A percentile compares a stretch with the other conserved stretches of the same genome.
These are phyloP conservation scores for Scomber japonicus DNA, from an alignment of 2,113 vertebrate species.

Conservation along the genomic window DNA sequence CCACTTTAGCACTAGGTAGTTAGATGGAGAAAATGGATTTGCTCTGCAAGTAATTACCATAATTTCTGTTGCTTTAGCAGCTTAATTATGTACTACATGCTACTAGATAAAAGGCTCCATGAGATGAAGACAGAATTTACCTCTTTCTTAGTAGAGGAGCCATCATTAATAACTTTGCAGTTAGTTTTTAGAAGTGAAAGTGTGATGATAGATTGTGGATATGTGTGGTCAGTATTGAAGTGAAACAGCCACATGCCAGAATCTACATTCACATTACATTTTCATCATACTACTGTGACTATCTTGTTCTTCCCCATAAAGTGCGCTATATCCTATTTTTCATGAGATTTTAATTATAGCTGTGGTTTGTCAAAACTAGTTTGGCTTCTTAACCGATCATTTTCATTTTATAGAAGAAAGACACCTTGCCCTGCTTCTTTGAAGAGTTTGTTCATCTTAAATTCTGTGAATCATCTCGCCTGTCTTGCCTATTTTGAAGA, in stretches of 20 bases:
- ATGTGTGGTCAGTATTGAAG: background rate
- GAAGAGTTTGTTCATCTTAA: too few species aligned
- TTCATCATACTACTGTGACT: too few species aligned
- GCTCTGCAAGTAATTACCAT: slow-evolving; percentile 67
- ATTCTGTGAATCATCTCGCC: too few species aligned
- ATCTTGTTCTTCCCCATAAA: too few species aligned
- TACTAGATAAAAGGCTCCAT: slow-evolving; percentile 58
- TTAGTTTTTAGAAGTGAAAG: slow-evolving; percentile 9
- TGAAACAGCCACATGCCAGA: background rate
- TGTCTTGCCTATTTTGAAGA: background rate
- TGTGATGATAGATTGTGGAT: background rate
- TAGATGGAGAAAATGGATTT: slow-evolving; percentile 56
- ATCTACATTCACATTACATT: background rate
- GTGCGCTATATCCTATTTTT: background rate
- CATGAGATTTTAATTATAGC: too few species aligned
- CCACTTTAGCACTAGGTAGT: slow-evolving; percentile 25
- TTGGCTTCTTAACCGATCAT: background rate
- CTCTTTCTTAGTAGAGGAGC: slow-evolving; percentile 16
- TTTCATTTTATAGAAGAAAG: background rate
- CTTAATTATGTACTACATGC: slow-evolving; percentile 66
- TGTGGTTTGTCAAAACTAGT: too few species aligned
- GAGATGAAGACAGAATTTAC: slow-evolving; percentile 48
- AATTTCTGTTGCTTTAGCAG: slow-evolving; percentile 55
- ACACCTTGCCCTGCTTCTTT: too few species aligned
- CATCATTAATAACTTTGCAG: slow-evolving; percentile 10